Percentiles rank a stretch among this genome's conserved stretches.
These are phyloP conservation scores for Cettia cetti DNA, from an alignment of 2,113 vertebrate species.

Conservation along the genomic window DNA sequence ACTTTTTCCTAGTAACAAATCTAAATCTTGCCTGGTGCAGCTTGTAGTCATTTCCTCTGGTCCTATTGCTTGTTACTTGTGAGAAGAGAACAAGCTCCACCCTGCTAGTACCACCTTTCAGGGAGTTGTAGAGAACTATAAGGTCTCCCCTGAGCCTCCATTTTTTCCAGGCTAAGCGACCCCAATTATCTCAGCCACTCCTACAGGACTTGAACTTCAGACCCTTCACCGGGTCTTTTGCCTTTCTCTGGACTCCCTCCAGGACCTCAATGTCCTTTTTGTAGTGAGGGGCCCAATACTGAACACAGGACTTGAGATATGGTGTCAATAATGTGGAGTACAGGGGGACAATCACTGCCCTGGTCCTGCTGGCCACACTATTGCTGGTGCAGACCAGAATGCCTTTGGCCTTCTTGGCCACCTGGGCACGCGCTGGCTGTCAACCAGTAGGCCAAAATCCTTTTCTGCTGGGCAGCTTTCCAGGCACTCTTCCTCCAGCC, in stretches of 20 bases:
- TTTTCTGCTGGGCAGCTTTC: neutral
- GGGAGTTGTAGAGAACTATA: too few relatives aligned
- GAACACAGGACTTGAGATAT: rapidly evolving
- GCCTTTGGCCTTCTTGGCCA: neutral
- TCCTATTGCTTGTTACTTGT: neutral
- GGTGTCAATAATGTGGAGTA: rapidly evolving
- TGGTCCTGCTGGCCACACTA: neutral
- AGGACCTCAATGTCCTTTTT: neutral
- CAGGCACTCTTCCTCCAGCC: neutral
- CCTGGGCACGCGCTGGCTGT: neutral
- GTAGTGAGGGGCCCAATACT: neutral
- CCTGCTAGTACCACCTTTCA: neutral
- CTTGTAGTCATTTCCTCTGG: neutral
- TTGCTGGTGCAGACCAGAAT: neutral
- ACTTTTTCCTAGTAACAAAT: neutral
- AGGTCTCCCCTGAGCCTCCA: neutral
- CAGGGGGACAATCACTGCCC: neutral
- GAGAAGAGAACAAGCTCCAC: neutral
- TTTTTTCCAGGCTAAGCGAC: neutral
- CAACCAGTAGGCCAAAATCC: neutral
- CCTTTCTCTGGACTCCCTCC: neutral
- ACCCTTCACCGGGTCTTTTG: neutral
- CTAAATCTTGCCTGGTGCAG: neutral
- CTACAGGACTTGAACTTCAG: neutral
- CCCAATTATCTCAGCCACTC: neutral